Conservation (phyloP, 2,797 vertebrate genomes). For the Phaenicophaeus curvirostris region DNA sequence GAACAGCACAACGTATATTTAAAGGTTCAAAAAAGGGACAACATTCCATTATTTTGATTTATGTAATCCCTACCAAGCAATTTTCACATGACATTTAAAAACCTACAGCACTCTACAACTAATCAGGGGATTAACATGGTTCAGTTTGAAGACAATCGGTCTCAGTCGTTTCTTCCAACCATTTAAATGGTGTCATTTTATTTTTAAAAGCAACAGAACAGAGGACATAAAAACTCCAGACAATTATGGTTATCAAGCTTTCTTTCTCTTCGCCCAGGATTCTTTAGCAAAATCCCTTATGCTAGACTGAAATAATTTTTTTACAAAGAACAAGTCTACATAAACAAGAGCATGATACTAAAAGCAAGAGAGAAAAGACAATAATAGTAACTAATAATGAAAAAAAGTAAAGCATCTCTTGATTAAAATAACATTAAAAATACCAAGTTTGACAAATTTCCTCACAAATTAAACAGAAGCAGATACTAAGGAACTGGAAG, state of each 20-base stretch:
- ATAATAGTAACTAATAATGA: not conserved
- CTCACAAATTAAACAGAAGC: not conserved
- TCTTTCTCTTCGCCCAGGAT: not conserved
- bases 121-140: not conserved
- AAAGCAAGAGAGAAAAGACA: not conserved
- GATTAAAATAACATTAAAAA: not conserved
- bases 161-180: not conserved
- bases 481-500: not conserved
- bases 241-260: not conserved
- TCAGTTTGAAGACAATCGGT: not conserved
- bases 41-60: not conserved
- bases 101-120: not conserved
- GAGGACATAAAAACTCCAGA: not conserved
- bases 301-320: not conserved
- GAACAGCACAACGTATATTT: not conserved
- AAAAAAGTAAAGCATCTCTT: not conserved
- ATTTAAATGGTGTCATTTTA: not conserved
- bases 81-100: not conserved
- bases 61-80: not conserved
- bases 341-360: not conserved
- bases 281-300: not conserved
- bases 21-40: not conserved
- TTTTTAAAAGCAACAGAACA: not conserved
- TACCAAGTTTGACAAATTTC: not conserved
- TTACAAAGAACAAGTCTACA: not conserved